A percentile compares a stretch with the other conserved stretches of the same genome.
phyloP scores from a whole-genome alignment of 2,888 invertebrate species.

The Stictocephala bisonia region DNA sequence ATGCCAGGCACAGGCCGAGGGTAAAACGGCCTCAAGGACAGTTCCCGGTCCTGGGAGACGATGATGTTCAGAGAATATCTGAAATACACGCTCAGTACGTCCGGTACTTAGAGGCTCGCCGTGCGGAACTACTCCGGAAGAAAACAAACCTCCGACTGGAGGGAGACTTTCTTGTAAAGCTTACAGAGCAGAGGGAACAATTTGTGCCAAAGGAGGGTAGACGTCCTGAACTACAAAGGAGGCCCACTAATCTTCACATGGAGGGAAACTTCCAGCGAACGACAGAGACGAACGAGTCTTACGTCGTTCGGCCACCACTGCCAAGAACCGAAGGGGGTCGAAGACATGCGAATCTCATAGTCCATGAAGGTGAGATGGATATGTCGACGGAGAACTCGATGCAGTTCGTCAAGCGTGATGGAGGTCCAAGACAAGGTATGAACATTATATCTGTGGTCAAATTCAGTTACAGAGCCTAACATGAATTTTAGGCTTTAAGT shows the following conservation, averaged over 20 bases:
- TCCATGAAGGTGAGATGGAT: slow-evolving; percentile 38
- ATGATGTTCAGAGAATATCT: slow-evolving; percentile 30
- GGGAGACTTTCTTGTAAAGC: slow-evolving; percentile 50
- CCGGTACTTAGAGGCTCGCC: slow-evolving; percentile 29
- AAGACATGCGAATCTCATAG: slow-evolving; percentile 20
- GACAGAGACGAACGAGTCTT: slow-evolving; percentile 53
- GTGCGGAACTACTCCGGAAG: slow-evolving; percentile 35
- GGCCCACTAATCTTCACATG: slow-evolving; percentile 53
- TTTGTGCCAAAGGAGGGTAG: slow-evolving; percentile 51
- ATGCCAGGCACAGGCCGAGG: slow-evolving; percentile 18
- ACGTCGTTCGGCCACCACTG: slow-evolving; percentile 48
- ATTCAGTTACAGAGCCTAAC: no score
- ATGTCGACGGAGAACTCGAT: slow-evolving; percentile 28
- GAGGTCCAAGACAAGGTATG: slow-evolving; percentile 2
- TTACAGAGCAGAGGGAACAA: slow-evolving; percentile 50
- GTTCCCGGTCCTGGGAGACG: slow-evolving; percentile 13
- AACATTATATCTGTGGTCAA: no score
- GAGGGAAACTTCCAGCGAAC: slow-evolving; percentile 52
- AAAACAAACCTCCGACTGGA: slow-evolving; percentile 48
- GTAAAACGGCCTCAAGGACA: slow-evolving; percentile 19
- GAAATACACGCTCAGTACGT: slow-evolving; percentile 43
- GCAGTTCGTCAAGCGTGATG: slow-evolving; percentile 10
- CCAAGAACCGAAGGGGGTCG: slow-evolving; percentile 20
- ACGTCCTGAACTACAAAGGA: slow-evolving; percentile 51
- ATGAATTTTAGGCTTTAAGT: no score